These are phyloP conservation scores for Luffia ferchaultella DNA, from an alignment of 2,888 invertebrate genomes.

Conservation along the genomic window DNA sequence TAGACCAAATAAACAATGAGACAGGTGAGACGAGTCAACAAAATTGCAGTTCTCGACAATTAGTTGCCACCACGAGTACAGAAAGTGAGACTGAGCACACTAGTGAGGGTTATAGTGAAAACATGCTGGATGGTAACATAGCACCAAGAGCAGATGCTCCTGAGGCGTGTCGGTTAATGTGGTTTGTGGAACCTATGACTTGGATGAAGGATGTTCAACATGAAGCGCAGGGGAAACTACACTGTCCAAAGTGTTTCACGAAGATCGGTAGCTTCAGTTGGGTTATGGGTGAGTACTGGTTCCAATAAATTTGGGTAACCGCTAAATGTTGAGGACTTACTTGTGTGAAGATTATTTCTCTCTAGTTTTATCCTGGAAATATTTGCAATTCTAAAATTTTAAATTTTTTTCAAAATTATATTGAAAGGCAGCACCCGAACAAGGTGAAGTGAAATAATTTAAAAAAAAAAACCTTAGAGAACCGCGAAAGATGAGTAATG, in stretches of 20 bases:
- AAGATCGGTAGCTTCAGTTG: constrained; percentile 93
- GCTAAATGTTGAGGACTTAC: no score
- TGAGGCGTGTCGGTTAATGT: constrained; percentile 73
- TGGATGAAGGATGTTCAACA: constrained; percentile 85
- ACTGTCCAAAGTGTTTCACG: constrained; percentile 84
- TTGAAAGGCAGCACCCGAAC: no score
- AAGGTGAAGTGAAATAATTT: no score
- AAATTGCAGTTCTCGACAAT: constrained; percentile 22
- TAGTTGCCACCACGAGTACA: neutral
- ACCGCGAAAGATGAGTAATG: no score
- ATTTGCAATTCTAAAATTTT: no score
- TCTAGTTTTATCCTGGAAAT: no score
- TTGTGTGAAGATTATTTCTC: no score
- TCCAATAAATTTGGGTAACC: no score
- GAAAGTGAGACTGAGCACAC: constrained; percentile 19
- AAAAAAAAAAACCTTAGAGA: no score
- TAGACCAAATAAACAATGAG: constrained; percentile 4
- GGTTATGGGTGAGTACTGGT: constrained; percentile 73
- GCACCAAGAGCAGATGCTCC: constrained; percentile 29
- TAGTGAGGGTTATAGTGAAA: constrained; percentile 42
- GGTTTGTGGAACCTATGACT: constrained; percentile 88
- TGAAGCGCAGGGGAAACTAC: constrained; percentile 80
- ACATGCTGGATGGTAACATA: constrained; percentile 37
- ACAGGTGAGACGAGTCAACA: constrained; percentile 22
- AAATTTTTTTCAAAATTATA: no score